phyloP scores from a whole-genome alignment of 2,888 invertebrate species.

The Eupithecia pulchellata region DNA sequence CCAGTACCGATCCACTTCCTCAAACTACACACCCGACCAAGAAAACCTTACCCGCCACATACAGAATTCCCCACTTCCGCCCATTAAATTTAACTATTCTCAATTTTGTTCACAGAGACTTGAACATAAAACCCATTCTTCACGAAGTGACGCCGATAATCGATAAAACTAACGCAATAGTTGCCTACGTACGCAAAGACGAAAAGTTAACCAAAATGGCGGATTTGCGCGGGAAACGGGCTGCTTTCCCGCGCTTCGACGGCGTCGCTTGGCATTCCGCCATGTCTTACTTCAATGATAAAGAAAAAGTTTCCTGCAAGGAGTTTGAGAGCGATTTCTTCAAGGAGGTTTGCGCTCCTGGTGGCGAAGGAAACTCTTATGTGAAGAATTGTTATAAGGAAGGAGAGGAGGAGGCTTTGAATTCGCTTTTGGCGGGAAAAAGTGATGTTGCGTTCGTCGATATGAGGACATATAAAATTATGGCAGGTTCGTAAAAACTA shows the following conservation, averaged over 20 bases:
- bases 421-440: constrained; percentile 87
- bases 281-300: constrained; percentile 69
- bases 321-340: constrained; percentile 86
- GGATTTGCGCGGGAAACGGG: constrained; percentile 89
- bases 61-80: too few relatives aligned
- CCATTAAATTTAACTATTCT: too few relatives aligned
- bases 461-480: constrained; percentile 85
- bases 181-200: constrained; percentile 88
- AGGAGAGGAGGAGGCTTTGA: constrained; percentile 87
- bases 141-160: constrained; percentile 86
- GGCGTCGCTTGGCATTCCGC: constrained; percentile 89
- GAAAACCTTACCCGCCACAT: too few relatives aligned
- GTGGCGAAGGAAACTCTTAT: constrained; percentile 54
- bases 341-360: constrained; percentile 87
- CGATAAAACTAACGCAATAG: constrained; percentile 86
- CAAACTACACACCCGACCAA: too few relatives aligned
- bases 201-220: constrained; percentile 84
- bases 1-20: too few relatives aligned
- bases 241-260: constrained; percentile 93
- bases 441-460: constrained; percentile 93
- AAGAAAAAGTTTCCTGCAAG: constrained; percentile 72
- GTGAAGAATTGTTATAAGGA: constrained; percentile 68
- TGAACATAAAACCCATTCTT: constrained; percentile 84
- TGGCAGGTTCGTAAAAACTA: constrained; percentile 77
- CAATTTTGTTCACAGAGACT: constrained; percentile 74